Percentiles rank a stretch among this genome's conserved stretches.
Evolutionary conservation across 2,797 vertebrate genomes (phyloP).

Genomic region (Austrolebias charrua): DNA sequence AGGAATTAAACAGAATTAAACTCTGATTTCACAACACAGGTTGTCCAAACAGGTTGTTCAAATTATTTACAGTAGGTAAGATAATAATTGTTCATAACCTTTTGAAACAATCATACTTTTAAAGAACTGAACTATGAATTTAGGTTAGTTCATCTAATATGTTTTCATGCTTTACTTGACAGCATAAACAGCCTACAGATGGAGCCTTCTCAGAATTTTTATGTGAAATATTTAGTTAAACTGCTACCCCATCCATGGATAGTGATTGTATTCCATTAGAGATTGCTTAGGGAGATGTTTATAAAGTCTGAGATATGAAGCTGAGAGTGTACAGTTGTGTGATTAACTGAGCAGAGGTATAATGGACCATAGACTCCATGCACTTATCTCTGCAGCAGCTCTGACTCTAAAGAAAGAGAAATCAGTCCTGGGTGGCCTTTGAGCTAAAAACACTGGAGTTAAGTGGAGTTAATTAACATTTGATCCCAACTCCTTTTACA

Average conservation of each 20-base stretch:
- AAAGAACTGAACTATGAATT: no score
- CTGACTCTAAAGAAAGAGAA: conserved; percentile 51
- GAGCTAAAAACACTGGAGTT: conserved; percentile 74
- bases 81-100: no score
- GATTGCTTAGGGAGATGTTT: conserved; percentile 30
- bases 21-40: no score
- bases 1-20: no score
- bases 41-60: no score
- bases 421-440: conserved; percentile 72
- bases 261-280: conserved; percentile 38
- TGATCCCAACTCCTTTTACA: conserved; percentile 68
- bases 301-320: conserved; percentile 41
- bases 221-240: conserved; percentile 12
- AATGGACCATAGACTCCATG: conserved; percentile 58
- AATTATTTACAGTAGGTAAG: no score
- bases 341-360: conserved; percentile 67
- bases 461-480: conserved; percentile 78
- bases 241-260: conserved; percentile 1
- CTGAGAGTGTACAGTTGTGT: conserved; percentile 48
- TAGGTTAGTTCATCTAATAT: not conserved
- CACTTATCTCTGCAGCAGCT: conserved; percentile 52
- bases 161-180: not conserved
- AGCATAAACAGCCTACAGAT: not conserved
- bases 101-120: no score
- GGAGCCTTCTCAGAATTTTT: not conserved